Percentiles rank a stretch among this genome's conserved stretches.
Evolutionary conservation across 2,888 invertebrate genomes (phyloP).

Genomic region (Patella caerulea): DNA sequence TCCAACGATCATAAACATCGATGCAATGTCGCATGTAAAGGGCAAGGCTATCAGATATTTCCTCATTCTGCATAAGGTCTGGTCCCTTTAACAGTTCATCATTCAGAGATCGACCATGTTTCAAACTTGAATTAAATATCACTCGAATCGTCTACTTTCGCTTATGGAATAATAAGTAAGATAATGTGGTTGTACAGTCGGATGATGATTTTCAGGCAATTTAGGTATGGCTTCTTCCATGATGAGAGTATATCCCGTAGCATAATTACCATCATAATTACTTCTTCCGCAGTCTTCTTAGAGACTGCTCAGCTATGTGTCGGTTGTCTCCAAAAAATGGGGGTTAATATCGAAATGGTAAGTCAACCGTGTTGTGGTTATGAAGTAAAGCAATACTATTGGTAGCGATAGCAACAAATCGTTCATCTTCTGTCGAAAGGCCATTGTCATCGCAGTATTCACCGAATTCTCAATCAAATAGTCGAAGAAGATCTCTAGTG

Average conservation of each 20-base stretch:
- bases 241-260: not conserved
- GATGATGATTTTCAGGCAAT: not conserved
- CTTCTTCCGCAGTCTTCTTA: not conserved
- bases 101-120: constrained; percentile 27
- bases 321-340: constrained; percentile 27
- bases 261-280: not conserved
- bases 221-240: constrained; percentile 17
- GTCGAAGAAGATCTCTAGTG: constrained; percentile 8
- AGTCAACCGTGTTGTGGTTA: constrained; percentile 12
- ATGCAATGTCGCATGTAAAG: constrained; percentile 34
- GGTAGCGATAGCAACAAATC: constrained; percentile 15
- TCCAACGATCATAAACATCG: constrained; percentile 30
- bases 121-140: constrained; percentile 41
- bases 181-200: not conserved
- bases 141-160: constrained; percentile 21
- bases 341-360: constrained; percentile 25
- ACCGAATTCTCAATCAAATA: constrained; percentile 26
- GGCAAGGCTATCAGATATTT: constrained; percentile 22
- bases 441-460: not conserved
- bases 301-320: constrained; percentile 18
- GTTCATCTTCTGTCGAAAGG: constrained; percentile 14
- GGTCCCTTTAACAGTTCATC: constrained; percentile 34
- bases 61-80: constrained; percentile 31
- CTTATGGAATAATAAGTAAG: constrained; percentile 7
- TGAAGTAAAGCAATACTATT: not conserved